A percentile compares a stretch with the other conserved stretches of the same genome.
phyloP scores from a whole-genome alignment of 2,888 invertebrate species.

The Dromius quadrimaculatus region DNA sequence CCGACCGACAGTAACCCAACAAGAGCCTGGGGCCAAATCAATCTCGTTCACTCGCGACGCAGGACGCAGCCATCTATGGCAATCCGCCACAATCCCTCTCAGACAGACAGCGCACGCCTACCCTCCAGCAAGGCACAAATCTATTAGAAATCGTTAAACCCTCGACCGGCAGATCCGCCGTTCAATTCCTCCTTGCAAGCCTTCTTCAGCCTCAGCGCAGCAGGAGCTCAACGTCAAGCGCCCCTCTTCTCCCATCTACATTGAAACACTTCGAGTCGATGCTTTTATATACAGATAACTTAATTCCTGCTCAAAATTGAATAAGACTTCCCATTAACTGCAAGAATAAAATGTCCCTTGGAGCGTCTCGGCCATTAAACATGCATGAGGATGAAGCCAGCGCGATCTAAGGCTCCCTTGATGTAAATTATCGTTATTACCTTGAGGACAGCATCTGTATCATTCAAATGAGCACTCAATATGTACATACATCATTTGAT shows the following conservation, averaged over 20 bases:
- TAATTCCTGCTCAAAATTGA: conserved; percentile 64
- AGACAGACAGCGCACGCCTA: conserved; percentile 57
- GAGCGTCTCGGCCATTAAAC: conserved; percentile 62
- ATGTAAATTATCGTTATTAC: conserved; percentile 45
- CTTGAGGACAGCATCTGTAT: no score
- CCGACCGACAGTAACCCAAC: conserved; percentile 34
- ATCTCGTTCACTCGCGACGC: conserved; percentile 61
- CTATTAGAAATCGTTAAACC: conserved; percentile 67
- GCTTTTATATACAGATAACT: conserved; percentile 57
- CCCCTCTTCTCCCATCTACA: conserved; percentile 47
- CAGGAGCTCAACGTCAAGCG: conserved; percentile 49
- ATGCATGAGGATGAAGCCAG: conserved; percentile 60
- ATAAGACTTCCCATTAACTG: conserved; percentile 63
- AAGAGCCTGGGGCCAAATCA: conserved; percentile 60
- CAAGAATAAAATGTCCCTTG: conserved; percentile 63
- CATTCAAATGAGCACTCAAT: no score
- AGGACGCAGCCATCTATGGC: conserved; percentile 47
- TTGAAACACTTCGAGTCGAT: conserved; percentile 55
- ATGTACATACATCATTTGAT: no score
- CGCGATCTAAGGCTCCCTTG: conserved; percentile 19
- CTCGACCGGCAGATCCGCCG: conserved; percentile 63
- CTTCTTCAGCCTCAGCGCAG: conserved; percentile 53
- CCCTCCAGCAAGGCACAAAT: conserved; percentile 62
- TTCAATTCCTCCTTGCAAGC: conserved; percentile 62
- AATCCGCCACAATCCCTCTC: conserved; percentile 61